phyloP scores from a whole-genome alignment of 2,888 invertebrate species.

The Chirona hameri region DNA sequence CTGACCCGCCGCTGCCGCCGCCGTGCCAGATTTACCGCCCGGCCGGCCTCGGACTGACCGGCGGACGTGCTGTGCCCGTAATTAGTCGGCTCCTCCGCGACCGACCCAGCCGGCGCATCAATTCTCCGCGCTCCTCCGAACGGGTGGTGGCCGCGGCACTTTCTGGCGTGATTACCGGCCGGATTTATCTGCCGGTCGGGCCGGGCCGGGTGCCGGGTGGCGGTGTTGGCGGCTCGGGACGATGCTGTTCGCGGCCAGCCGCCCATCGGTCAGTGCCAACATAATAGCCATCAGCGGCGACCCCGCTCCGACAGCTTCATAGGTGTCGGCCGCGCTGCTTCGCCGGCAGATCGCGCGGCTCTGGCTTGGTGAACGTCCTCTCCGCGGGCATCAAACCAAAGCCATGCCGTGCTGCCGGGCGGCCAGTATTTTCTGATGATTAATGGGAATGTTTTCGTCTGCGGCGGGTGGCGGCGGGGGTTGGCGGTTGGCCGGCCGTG shows the following conservation, averaged over 20 bases:
- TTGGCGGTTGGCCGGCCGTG: background rate
- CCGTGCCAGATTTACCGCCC: background rate
- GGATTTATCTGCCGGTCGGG: background rate
- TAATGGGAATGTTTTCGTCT: conserved; percentile 25
- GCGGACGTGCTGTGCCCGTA: background rate
- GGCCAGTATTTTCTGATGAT: conserved; percentile 24
- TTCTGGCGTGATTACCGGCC: background rate
- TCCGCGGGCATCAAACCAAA: background rate
- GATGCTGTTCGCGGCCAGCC: background rate
- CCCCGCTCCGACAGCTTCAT: background rate
- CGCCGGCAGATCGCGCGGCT: background rate
- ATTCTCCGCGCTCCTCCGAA: background rate
- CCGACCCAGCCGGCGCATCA: background rate
- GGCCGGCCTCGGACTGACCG: background rate
- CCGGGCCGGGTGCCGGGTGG: background rate
- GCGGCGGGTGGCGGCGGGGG: background rate
- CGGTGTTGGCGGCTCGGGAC: background rate
- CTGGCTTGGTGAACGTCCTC: background rate
- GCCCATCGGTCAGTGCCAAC: background rate
- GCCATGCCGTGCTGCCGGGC: background rate
- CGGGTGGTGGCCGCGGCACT: background rate
- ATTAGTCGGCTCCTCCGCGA: background rate
- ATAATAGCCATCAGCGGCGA: conserved; percentile 8
- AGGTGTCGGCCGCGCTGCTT: background rate
- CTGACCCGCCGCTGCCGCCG: background rate